Evolutionary conservation across 2,113 vertebrate genomes (phyloP), one percentile per base, ranked within the genome.

Genomic region (Puma concolor): DNA sequence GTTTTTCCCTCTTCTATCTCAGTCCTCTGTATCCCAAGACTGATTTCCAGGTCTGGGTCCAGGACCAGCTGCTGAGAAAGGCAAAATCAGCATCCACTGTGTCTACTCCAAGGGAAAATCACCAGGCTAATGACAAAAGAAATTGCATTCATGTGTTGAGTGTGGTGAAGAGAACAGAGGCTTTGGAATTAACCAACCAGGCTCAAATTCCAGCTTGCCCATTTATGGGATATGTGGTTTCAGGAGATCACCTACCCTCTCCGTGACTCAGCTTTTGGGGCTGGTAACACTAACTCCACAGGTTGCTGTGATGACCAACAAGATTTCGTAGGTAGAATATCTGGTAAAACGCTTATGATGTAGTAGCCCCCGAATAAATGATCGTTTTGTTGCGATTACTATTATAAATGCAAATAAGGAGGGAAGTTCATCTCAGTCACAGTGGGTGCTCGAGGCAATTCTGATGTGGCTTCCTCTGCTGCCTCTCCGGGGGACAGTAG

Each of bases 1-100:
- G 16, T 31, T 50, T 63, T 74, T 44, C 89, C 67, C 79, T 83
- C 67, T 77, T 54, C 52, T 15, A 5, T 48, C 5, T 54, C 87
- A 67, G 92, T 72, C 25, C 64, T 95, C 84, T 52, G 48, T 60
- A 63, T 72, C 54, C 52, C 64, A n/a, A 66, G 79, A 57, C 81
- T 85, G 72, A 88, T 85, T 96, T 85, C 93, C 52, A 72, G 50
- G 48, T 72, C 71, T 93, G 76, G 38, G 64, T 88, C 77, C 88
- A 88, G 66, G 41, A 88, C 74, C 64, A 52, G 95, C 76, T 94
- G 88, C 80, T 31, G 85, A 66, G 64, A 81, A 98, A 97, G 92
- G 83, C 79, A 85, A 92, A 95, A 85, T 96, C 94, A 97, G 77
- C 84, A 72, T 52, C 90, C 79, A 66, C 82, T n/a, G 41, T 38